Percentiles rank a stretch among this genome's conserved stretches.
Evolutionary conservation across 2,797 vertebrate genomes (phyloP).

Genomic region (Oophaga sylvatica): DNA sequence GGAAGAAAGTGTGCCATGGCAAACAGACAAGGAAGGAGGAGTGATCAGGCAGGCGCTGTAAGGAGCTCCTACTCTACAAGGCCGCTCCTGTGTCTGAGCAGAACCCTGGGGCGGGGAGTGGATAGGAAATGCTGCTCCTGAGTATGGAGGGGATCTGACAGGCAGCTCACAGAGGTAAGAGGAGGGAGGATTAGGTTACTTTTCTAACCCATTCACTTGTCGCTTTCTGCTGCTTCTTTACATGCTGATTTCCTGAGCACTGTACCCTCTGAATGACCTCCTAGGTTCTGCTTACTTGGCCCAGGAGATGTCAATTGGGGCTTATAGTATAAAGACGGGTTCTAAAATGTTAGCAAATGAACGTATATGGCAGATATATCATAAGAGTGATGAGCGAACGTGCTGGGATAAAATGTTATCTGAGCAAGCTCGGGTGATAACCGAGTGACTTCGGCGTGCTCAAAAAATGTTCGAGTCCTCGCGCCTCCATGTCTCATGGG

Average conservation of each 20-base stretch:
- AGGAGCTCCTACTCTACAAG: slow-evolving; percentile 55
- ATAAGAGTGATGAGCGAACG: no score
- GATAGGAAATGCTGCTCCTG: slow-evolving; percentile 40
- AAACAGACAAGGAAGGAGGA: slow-evolving; percentile 10
- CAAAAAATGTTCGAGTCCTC: no score
- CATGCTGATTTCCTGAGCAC: neutral
- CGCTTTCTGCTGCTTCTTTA: neutral
- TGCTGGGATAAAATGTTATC: no score
- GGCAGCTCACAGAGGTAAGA: slow-evolving; percentile 50
- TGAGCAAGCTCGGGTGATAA: no score
- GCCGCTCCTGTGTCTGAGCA: slow-evolving; percentile 24
- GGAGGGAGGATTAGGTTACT: neutral
- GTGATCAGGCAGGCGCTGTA: slow-evolving; percentile 37
- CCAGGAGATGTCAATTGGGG: neutral
- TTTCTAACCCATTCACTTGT: neutral
- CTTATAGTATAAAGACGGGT: neutral
- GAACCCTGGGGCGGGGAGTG: slow-evolving; percentile 34
- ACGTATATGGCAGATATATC: neutral
- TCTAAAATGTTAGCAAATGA: neutral
- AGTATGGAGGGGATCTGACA: slow-evolving; percentile 42
- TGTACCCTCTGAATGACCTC: neutral
- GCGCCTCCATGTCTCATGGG: no score
- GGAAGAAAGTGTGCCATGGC: slow-evolving; percentile 28
- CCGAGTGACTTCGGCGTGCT: no score
- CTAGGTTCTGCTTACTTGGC: neutral